Percentiles rank a stretch among this genome's conserved stretches.
phyloP scores from a whole-genome alignment of 2,888 invertebrate species.

The Ophioninae sp. region DNA sequence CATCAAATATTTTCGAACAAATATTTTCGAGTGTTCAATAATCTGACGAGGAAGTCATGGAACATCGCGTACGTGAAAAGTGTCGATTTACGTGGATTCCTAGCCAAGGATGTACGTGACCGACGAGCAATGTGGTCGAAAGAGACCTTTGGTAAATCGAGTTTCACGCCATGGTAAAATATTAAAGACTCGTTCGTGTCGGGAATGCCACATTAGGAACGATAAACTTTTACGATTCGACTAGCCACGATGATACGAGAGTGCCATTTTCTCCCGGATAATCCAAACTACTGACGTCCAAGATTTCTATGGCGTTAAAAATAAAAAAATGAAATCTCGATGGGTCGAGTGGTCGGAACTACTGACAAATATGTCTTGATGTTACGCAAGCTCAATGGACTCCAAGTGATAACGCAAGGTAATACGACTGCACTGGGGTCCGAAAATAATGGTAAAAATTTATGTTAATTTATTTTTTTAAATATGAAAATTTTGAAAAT shows the following conservation, averaged over 20 bases:
- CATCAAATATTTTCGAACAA: not conserved
- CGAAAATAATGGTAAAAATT: no score
- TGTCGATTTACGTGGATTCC: slow-evolving; percentile 13
- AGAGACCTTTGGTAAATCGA: slow-evolving; percentile 15
- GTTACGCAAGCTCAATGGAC: not conserved
- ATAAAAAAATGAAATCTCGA: not conserved
- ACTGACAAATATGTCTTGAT: not conserved
- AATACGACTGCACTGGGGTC: no score
- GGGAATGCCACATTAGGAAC: slow-evolving; percentile 20
- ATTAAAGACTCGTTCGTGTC: slow-evolving; percentile 1
- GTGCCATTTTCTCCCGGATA: slow-evolving; percentile 5
- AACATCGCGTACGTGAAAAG: not conserved
- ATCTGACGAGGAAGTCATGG: not conserved
- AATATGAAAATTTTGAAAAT: no score
- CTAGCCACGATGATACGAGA: not conserved
- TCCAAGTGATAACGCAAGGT: no score
- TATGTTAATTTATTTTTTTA: no score
- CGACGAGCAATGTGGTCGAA: slow-evolving; percentile 4
- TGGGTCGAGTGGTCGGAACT: not conserved
- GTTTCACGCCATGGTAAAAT: slow-evolving; percentile 1
- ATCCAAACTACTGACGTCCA: not conserved
- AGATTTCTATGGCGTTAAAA: not conserved
- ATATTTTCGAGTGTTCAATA: not conserved
- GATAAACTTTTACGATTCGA: not conserved
- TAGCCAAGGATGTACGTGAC: slow-evolving; percentile 58